Evolutionary conservation across 2,797 vertebrate genomes (phyloP).

Genomic region (Arrhamphus sclerolepis): DNA sequence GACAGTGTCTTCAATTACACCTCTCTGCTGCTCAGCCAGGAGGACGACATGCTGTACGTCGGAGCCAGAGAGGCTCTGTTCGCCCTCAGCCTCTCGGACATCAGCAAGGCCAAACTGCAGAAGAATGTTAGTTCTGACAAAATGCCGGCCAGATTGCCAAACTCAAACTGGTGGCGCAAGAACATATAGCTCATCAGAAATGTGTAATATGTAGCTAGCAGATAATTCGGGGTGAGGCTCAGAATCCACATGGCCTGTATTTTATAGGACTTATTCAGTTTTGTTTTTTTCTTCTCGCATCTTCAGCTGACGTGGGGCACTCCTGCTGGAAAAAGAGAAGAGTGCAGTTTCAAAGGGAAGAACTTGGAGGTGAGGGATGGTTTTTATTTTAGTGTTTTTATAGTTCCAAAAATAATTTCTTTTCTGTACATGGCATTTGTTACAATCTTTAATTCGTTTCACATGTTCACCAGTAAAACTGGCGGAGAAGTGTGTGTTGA

Average conservation of each 20-base stretch:
- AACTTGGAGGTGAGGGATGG: constrained; percentile 84
- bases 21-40: constrained; percentile 86
- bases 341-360: constrained; percentile 95
- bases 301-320: constrained; percentile 88
- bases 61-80: constrained; percentile 89
- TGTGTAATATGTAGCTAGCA: no score
- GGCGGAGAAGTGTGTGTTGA: constrained; percentile 37
- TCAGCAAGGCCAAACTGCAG: constrained; percentile 77
- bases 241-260: not conserved
- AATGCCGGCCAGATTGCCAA: not conserved
- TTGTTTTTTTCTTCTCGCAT: not conserved
- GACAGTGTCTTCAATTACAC: constrained; percentile 88
- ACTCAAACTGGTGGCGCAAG: not conserved
- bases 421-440: not conserved
- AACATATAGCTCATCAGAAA: no score
- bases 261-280: constrained; percentile 37
- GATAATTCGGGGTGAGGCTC: not conserved
- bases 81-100: constrained; percentile 83
- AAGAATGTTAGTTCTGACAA: constrained; percentile 73
- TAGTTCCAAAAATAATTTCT: no score
- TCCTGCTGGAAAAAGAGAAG: constrained; percentile 86
- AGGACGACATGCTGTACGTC: constrained; percentile 86
- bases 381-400: not conserved
- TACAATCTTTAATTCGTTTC: constrained; percentile 2
- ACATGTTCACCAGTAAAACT: constrained; percentile 21